Percentiles rank a stretch among this genome's conserved stretches.
Conservation (phyloP, 2,797 vertebrate species). For the Myotis vivesi region DNA sequence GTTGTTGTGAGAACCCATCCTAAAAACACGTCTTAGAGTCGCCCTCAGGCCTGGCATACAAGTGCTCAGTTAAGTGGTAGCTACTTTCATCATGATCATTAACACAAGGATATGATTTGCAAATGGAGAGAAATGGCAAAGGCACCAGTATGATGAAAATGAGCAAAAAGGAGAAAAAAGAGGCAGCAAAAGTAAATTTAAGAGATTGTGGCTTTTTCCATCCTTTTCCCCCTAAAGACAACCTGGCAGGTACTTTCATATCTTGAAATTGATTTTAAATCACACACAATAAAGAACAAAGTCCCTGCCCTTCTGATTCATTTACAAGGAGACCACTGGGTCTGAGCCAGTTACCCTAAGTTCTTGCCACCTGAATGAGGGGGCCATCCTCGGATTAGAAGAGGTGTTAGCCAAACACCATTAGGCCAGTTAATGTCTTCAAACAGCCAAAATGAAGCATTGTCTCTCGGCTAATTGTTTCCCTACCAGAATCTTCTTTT, state of each 20-base stretch:
- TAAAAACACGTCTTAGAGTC: not conserved
- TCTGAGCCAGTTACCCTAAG: conserved; percentile 46
- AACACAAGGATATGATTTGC: not conserved
- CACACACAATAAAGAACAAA: accelerated
- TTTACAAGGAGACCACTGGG: not conserved
- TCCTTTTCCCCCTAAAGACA: not conserved
- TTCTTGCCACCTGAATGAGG: conserved; percentile 76
- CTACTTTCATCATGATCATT: not conserved
- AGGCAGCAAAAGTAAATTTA: not conserved
- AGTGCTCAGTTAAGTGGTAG: not conserved
- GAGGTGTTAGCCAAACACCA: conserved; percentile 83
- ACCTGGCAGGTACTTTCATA: not conserved
- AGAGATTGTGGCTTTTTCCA: not conserved
- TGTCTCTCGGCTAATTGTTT: conserved; percentile 78
- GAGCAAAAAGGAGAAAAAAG: not conserved
- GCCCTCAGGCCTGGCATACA: not conserved
- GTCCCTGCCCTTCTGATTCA: not conserved
- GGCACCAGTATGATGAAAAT: not conserved
- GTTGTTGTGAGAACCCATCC: not conserved
- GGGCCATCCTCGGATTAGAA: conserved; percentile 80
- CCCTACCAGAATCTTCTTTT: conserved; percentile 41
- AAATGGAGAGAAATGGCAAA: not conserved
- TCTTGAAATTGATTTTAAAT: conserved; percentile 15
- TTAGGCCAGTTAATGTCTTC: conserved; percentile 82
- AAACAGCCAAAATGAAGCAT: conserved; percentile 79